phyloP scores from a whole-genome alignment of 1,140 invertebrate genomes.

The Drosophila nannoptera region DNA sequence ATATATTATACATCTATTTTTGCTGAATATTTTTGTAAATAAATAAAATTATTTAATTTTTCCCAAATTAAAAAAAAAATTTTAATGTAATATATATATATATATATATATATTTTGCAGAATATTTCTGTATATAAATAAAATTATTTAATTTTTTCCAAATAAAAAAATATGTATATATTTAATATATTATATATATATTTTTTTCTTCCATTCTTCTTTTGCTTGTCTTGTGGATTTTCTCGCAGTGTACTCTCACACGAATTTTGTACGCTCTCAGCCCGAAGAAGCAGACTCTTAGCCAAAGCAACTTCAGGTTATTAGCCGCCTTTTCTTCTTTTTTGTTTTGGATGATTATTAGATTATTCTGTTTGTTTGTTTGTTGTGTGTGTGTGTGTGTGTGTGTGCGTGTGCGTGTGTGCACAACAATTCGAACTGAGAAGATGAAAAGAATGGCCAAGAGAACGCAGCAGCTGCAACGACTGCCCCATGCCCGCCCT shows the following conservation, averaged over 20 bases:
- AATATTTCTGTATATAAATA: too few species aligned
- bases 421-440: slow-evolving; percentile 14
- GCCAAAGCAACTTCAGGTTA: slow-evolving; percentile 49
- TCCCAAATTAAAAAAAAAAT: not conserved
- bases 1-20: too few species aligned
- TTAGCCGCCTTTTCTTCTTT: slow-evolving; percentile 46
- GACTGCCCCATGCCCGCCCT: too few species aligned
- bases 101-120: not conserved
- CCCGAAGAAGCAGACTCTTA: slow-evolving; percentile 22
- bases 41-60: not conserved
- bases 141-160: not conserved
- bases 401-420: slow-evolving; percentile 7
- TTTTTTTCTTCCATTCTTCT: not conserved
- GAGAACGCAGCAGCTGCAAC: not conserved
- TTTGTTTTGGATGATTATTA: slow-evolving; percentile 36
- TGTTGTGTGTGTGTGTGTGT: slow-evolving; percentile 35
- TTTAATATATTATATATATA: slow-evolving; percentile 5
- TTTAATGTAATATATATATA: too few species aligned
- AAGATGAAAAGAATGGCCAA: not conserved
- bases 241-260: slow-evolving; percentile 11
- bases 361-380: slow-evolving; percentile 40
- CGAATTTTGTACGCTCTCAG: slow-evolving; percentile 23
- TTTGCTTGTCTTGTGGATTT: not conserved
- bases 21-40: too few species aligned
- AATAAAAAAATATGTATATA: not conserved